phyloP scores from a whole-genome alignment of 2,888 invertebrate species.

The Bellardia pandia region DNA sequence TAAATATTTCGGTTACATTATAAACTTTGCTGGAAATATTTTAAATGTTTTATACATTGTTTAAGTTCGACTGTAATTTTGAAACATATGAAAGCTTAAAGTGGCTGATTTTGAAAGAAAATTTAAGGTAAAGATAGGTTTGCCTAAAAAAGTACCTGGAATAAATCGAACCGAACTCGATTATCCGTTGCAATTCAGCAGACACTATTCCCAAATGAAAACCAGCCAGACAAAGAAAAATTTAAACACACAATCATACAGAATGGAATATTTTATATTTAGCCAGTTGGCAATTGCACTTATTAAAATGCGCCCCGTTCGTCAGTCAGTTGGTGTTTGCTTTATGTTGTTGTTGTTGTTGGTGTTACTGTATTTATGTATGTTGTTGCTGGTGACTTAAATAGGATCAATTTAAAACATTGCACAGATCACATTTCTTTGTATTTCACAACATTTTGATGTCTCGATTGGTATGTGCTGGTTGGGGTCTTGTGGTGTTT shows the following conservation, averaged over 20 bases:
- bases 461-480: background rate
- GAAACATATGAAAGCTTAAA: too few species aligned
- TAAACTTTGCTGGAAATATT: too few species aligned
- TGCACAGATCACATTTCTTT: constrained; percentile 61
- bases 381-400: constrained; percentile 34
- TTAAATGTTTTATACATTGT: too few species aligned
- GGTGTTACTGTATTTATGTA: constrained; percentile 20
- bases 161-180: constrained; percentile 18
- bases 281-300: constrained; percentile 69
- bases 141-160: too few species aligned
- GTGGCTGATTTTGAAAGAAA: too few species aligned
- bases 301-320: constrained; percentile 67
- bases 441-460: constrained; percentile 48
- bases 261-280: constrained; percentile 61
- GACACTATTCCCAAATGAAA: constrained; percentile 31
- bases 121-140: too few species aligned
- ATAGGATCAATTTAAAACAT: constrained; percentile 64
- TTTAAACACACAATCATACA: constrained; percentile 52
- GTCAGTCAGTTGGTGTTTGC: constrained; percentile 40
- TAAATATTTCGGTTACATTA: too few species aligned
- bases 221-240: constrained; percentile 56
- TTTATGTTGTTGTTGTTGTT: constrained; percentile 36
- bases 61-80: too few species aligned
- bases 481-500: too few species aligned
- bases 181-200: constrained; percentile 27